Conservation (phyloP, 2,113 vertebrate species). For the Anhinga rufa region DNA sequence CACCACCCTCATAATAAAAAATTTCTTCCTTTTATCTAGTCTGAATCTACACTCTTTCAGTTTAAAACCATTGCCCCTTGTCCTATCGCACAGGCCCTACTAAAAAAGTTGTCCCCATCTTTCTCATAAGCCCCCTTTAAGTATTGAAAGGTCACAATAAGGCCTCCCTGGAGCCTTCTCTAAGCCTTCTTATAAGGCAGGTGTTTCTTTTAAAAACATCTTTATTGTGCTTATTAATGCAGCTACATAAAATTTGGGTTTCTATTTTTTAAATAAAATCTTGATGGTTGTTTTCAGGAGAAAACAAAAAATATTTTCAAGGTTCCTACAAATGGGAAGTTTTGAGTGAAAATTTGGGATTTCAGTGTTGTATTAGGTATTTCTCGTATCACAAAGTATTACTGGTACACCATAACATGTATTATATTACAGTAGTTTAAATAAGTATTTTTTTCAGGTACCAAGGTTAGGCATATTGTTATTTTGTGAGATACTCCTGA, state of each 20-base stretch:
- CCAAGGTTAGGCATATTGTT: background rate
- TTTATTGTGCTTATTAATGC: background rate
- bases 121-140: background rate
- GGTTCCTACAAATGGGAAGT: background rate
- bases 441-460: background rate
- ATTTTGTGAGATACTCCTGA: background rate
- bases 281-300: background rate
- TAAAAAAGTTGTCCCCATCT: background rate
- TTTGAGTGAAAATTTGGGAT: background rate
- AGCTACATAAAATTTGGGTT: background rate
- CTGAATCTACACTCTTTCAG: background rate
- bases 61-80: background rate
- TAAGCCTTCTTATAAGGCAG: background rate
- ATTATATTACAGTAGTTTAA: background rate
- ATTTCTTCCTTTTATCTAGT: background rate
- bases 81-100: background rate
- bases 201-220: background rate
- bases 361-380: background rate
- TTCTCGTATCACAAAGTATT: background rate
- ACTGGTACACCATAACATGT: background rate
- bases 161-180: background rate
- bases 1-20: background rate
- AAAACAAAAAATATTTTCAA: background rate
- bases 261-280: background rate
- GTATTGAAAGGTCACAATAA: background rate